Percentiles rank a stretch among this genome's conserved stretches.
phyloP scores from a whole-genome alignment of 2,113 vertebrate species.

The Myrmecophaga tridactyla region DNA sequence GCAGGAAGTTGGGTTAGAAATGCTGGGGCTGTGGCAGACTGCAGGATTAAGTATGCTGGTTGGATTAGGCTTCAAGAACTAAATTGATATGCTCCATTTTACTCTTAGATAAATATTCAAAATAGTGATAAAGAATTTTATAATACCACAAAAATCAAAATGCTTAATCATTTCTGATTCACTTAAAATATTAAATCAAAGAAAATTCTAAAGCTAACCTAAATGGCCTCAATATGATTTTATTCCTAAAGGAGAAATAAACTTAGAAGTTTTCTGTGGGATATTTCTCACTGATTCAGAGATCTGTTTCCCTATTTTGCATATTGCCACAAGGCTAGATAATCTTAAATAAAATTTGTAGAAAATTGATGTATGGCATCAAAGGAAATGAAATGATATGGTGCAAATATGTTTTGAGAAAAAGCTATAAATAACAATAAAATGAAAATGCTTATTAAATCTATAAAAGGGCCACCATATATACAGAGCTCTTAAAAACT shows the following conservation, averaged over 20 bases:
- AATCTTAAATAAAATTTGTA: slow-evolving; percentile 45
- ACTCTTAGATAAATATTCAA: not conserved
- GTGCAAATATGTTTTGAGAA: slow-evolving; percentile 29
- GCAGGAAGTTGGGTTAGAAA: not conserved
- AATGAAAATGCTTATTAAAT: slow-evolving; percentile 3
- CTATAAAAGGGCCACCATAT: not conserved
- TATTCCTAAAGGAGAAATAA: not conserved
- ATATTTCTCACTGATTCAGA: slow-evolving; percentile 27
- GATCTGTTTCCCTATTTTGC: not conserved
- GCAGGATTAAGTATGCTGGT: not conserved
- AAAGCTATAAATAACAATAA: slow-evolving; percentile 38
- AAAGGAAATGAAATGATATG: not conserved
- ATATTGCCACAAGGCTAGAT: not conserved
- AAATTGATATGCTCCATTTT: not conserved
- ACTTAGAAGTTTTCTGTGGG: not conserved
- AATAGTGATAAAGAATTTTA: not conserved
- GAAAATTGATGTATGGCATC: slow-evolving; percentile 13
- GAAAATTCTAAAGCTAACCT: not conserved
- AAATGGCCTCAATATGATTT: not conserved
- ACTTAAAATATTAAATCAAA: not conserved
- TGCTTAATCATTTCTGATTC: not conserved
- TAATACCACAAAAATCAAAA: not conserved
- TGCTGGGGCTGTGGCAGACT: not conserved
- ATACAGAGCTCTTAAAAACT: not conserved
- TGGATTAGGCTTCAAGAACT: not conserved